These are phyloP conservation scores for Zeuzera pyrina DNA, from an alignment of 2,888 invertebrate genomes.

Conservation along the genomic window DNA sequence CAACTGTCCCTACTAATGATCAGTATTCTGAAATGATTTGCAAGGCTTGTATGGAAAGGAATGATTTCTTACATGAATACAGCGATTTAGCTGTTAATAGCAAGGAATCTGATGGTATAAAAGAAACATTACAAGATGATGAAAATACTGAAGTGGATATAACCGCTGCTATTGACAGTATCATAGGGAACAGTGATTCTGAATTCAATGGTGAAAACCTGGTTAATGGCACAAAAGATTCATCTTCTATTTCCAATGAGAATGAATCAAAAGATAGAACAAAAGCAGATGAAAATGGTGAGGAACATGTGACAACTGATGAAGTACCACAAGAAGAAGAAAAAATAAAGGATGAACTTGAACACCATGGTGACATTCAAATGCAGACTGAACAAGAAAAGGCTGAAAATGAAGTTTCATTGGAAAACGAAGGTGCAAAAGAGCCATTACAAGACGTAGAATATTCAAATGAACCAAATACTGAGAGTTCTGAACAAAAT, in stretches of 20 bases:
- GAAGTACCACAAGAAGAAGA: background rate
- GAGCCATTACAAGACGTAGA: no score
- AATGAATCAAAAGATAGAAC: background rate
- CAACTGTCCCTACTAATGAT: constrained; percentile 68
- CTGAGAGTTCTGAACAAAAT: no score
- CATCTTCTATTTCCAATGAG: no score
- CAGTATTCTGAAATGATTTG: constrained; percentile 89
- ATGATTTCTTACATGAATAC: constrained; percentile 83
- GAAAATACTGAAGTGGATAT: constrained; percentile 34
- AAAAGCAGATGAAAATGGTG: background rate
- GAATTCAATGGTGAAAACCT: background rate
- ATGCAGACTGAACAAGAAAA: no score
- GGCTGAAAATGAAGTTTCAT: no score
- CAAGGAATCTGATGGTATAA: no score
- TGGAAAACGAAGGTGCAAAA: no score
- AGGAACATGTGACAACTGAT: background rate
- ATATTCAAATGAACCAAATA: no score
- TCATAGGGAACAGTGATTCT: no score
- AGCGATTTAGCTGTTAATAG: constrained; percentile 55
- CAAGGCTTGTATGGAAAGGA: constrained; percentile 80
- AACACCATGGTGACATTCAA: background rate
- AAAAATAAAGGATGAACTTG: background rate
- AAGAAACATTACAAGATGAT: no score
- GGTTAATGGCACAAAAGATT: no score
- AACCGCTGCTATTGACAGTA: constrained; percentile 1